Evolutionary conservation across 2,888 invertebrate species (phyloP), one percentile per base, ranked within the genome.

Genomic region (Hoplodrina ambigua): DNA sequence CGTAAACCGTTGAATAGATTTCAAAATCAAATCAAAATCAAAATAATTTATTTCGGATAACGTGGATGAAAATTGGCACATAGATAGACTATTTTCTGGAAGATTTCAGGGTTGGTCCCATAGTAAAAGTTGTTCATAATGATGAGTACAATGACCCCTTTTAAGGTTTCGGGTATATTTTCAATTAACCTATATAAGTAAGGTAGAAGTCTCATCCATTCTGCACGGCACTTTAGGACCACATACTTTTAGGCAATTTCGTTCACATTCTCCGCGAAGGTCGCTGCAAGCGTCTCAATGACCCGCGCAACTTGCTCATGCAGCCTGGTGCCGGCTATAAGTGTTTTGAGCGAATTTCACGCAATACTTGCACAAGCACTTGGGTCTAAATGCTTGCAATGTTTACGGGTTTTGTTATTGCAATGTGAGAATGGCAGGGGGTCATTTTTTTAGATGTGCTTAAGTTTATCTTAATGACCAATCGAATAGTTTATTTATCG

Each of bases 181-280:
- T n/a, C n/a, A n/a, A n/a, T n/a, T n/a, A n/a, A n/a, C n/a, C n/a
- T n/a, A n/a, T n/a, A 25, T 25, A 25, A 25, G 2, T 25, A 25
- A 25, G 25, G 2, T 5, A 33, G 5, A 33, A 44, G 25, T 46
- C 30, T 0, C 2, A 3, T 30, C 19, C 30, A 52, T 19, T 77
- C 19, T 62, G 13, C 6, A 69, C 37, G 10, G 10, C 7, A 37
- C 52, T 55, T 61, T 57, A 66, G 41, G 11, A 25, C 17, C 13
- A 37, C 20, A 77, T 54, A 17, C 33, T 58, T 80, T 78, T 76
- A 68, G 63, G 76, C 50, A 72, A 78, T 78, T 76, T 56, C 5
- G 64, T 69, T 65, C 72, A 83, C 82, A 82, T 78, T 84, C 83
- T 72, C 83, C 59, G 20, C 6, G 75, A 84, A 84, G 85, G 83